Base-by-base conservation (phyloP, 2,797 vertebrate species). In the Sebastes glaucus region DNA sequence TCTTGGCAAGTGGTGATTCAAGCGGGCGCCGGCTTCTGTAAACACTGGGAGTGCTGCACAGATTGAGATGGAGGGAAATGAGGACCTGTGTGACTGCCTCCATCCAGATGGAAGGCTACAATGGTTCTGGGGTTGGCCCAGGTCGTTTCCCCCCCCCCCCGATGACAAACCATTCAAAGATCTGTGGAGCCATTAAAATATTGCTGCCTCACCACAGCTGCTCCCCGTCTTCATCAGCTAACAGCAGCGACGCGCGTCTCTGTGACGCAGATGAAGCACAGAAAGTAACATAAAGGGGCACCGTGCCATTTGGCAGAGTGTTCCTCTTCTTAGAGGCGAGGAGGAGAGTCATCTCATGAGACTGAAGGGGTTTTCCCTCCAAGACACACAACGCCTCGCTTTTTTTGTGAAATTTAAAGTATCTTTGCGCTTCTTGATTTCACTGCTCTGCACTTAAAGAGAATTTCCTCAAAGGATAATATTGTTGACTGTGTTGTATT, bases 281-380 rank as follows among this genome's bases (percentile, higher is more conserved):
- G 85, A 84, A 87, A 83, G 71, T 80, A 84, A 81, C 87, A 90
- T 82, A 57, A 92, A 88, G 89, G 77, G 90, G 89, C 88, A 83
- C 32, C 7, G 71, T 88, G 92, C 92, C 93, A 93, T 92, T 92
- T 93, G 91, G 90, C 89, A 84, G 80, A 57, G 82, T 57, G 80
- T 49, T 83, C 63, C 79, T 83, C 83, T 65, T 83, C 89, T 87
- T 66, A 49, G 77, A 88, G 81, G 78, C 35, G 18, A 84, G 74
- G 22, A 84, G 74, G 42, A 74, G 66, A 74, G 66, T 84, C 86
- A 77, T 89, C 90, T 88, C 91, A 23, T 60, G 84, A 85, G 87
- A 87, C 78, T 62, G 30, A 49, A 28, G 69, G 81, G 77, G 80
- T 64, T 69, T 83, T 89, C 87, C 87, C 76, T 74, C 63, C 35